Conservation (phyloP, 2,113 vertebrate species). For the Salminus brasiliensis region DNA sequence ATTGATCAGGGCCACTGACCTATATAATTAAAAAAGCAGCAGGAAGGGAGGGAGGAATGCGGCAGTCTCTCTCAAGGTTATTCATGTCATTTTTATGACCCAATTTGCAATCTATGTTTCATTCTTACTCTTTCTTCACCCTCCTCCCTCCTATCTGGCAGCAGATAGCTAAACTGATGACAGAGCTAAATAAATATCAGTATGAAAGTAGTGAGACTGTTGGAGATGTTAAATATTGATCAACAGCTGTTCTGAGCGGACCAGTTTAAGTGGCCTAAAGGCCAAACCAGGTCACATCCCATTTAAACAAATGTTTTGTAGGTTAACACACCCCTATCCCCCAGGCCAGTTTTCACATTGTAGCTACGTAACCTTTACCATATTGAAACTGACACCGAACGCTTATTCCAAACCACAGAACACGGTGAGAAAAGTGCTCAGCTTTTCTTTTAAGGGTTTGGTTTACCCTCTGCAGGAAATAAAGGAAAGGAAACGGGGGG, state of each 20-base stretch:
- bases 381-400: neutral
- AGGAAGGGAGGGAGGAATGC: slow-evolving; percentile 38
- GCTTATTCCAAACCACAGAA: slow-evolving; percentile 7
- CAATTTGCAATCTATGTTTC: slow-evolving; percentile 77
- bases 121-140: slow-evolving; percentile 19
- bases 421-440: slow-evolving; percentile 5
- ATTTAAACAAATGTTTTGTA: too few species aligned
- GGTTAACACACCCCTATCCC: neutral
- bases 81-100: slow-evolving; percentile 83
- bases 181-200: slow-evolving; percentile 80
- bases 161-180: slow-evolving; percentile 75
- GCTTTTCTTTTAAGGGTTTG: slow-evolving; percentile 30
- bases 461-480: slow-evolving; percentile 20
- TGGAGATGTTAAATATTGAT: slow-evolving; percentile 71
- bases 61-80: slow-evolving; percentile 82
- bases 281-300: neutral
- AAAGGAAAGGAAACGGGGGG: neutral
- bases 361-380: neutral
- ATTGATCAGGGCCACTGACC: slow-evolving; percentile 65
- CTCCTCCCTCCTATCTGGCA: neutral
- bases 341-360: neutral
- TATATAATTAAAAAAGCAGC: slow-evolving; percentile 76
- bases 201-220: slow-evolving; percentile 61
- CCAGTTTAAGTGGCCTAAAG: slow-evolving; percentile 31
- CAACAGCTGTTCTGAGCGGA: slow-evolving; percentile 39